Evolutionary conservation across 1,140 invertebrate species (phyloP), one percentile per base, ranked within the genome.

Genomic region (Eubasilissa regina): DNA sequence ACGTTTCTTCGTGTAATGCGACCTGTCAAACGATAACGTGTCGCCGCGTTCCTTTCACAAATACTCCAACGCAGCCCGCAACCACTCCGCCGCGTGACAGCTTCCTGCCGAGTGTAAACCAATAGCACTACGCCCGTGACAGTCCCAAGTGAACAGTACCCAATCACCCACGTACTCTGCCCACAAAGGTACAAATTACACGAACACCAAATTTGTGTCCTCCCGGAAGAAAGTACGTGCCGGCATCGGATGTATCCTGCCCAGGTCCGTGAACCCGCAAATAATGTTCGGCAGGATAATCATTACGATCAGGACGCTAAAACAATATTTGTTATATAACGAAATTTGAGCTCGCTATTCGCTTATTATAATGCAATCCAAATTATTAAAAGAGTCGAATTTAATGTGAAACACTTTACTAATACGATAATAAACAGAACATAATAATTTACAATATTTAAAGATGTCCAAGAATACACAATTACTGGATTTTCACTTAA

Each of bases 151-250:
- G 25, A 35, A 35, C 25, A 35, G 25, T 35, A 35, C n/a, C n/a
- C 11, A 58, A 58, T n/a, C n/a, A 15, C 55, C 15, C 17, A 19
- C 55, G 12, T 4, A 53, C 53, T 15, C 9, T 19, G 25, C 25
- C 55, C 55, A 19, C 17, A 6, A 58, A 19, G 21, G 17, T 58
- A 15, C 10, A 10, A 58, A 58, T 19, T 15, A 58, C 55, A 58
- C 17, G 55, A 17, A 3, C 55, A 8, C 55, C 25, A 6, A 19
- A 19, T 12, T 19, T 15, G 55, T 58, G 55, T 19, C 21, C 55
- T 64, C 60, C 66, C 66, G 66, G 66, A 70, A 70, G 66, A 70
- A 70, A 48, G 66, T 8, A 70, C 66, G 66, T 47, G 43, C 9
- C 9, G 15, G 47, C 17, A 70, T 68, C 17, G 66, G 12, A 15